These are phyloP conservation scores for Probaryconus sp. DNA, from an alignment of 1,140 invertebrate species.

Conservation along the genomic window DNA sequence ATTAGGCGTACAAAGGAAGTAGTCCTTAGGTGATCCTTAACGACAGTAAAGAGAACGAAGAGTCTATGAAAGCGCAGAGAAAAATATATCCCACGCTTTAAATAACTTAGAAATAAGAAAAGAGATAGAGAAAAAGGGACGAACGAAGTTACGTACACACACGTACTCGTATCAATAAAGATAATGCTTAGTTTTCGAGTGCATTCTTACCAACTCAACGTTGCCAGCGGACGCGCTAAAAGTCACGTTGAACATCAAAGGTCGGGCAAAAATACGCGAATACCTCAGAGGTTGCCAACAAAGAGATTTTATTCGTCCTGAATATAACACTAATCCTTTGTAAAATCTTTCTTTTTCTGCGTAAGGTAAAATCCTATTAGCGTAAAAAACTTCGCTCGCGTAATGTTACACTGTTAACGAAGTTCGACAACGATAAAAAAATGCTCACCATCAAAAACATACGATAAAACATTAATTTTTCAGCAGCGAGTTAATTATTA, in stretches of 20 bases:
- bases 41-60: slow-evolving; percentile 7
- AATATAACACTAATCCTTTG: slow-evolving; percentile 12
- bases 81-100: slow-evolving; percentile 16
- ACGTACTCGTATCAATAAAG: slow-evolving; percentile 10
- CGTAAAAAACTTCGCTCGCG: slow-evolving; percentile 11
- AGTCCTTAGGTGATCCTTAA: slow-evolving; percentile 56
- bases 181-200: slow-evolving; percentile 9
- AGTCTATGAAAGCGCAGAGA: slow-evolving; percentile 9
- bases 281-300: slow-evolving; percentile 16
- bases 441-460: neutral
- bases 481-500: too few relatives aligned
- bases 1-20: slow-evolving; percentile 70
- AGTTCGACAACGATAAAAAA: slow-evolving; percentile 4
- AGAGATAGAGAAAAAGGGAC: slow-evolving; percentile 1
- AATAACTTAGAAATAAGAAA: slow-evolving; percentile 19
- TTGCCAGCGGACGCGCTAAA: slow-evolving; percentile 56
- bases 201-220: slow-evolving; percentile 1
- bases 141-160: slow-evolving; percentile 4
- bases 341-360: slow-evolving; percentile 7
- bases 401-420: slow-evolving; percentile 15
- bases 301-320: slow-evolving; percentile 10
- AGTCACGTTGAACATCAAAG: slow-evolving; percentile 71
- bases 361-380: slow-evolving; percentile 19
- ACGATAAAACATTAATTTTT: neutral
- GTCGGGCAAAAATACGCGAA: slow-evolving; percentile 15